A percentile compares a stretch with the other conserved stretches of the same genome.
These are phyloP conservation scores for Diprion similis DNA, from an alignment of 1,140 invertebrate genomes.

Conservation along the genomic window DNA sequence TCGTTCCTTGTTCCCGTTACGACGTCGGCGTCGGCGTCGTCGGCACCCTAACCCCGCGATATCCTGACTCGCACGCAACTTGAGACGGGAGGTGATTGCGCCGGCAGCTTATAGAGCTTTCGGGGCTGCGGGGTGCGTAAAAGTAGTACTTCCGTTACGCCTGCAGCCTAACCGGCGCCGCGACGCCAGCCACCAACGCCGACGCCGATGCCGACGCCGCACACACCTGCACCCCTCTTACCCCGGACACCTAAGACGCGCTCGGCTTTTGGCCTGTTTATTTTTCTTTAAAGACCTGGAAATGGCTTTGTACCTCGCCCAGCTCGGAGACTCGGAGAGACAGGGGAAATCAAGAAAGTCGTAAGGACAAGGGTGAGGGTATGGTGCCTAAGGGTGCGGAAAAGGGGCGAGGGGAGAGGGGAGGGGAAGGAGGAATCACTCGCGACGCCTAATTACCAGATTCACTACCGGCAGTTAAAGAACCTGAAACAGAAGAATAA, in stretches of 20 bases:
- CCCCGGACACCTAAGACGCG: not conserved
- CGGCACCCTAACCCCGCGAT: slow-evolving; percentile 17
- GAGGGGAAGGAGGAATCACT: not conserved
- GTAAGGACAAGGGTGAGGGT: too few relatives aligned
- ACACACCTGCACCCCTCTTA: not conserved
- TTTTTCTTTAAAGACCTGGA: slow-evolving; percentile 9
- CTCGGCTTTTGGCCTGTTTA: not conserved
- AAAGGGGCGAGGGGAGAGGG: not conserved
- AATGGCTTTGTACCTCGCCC: slow-evolving; percentile 28
- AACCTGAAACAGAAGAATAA: too few relatives aligned
- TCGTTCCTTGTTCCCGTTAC: not conserved
- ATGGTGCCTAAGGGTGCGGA: not conserved
- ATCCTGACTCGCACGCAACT: slow-evolving; percentile 37
- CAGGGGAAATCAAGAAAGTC: slow-evolving; percentile 8
- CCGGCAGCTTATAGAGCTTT: slow-evolving; percentile 25
- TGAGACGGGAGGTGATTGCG: slow-evolving; percentile 45
- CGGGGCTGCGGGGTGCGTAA: slow-evolving; percentile 34
- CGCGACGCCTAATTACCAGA: too few relatives aligned
- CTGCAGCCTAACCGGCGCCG: slow-evolving; percentile 31
- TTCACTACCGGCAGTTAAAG: too few relatives aligned
- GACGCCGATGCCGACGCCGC: slow-evolving; percentile 12
- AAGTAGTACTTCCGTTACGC: slow-evolving; percentile 51
- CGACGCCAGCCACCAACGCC: slow-evolving; percentile 45
- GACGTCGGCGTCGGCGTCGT: slow-evolving; percentile 11
- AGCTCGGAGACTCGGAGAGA: slow-evolving; percentile 14